Percentiles rank a stretch among this genome's conserved stretches.
Conservation (phyloP, 2,888 invertebrate species). For the Tuta absoluta region DNA sequence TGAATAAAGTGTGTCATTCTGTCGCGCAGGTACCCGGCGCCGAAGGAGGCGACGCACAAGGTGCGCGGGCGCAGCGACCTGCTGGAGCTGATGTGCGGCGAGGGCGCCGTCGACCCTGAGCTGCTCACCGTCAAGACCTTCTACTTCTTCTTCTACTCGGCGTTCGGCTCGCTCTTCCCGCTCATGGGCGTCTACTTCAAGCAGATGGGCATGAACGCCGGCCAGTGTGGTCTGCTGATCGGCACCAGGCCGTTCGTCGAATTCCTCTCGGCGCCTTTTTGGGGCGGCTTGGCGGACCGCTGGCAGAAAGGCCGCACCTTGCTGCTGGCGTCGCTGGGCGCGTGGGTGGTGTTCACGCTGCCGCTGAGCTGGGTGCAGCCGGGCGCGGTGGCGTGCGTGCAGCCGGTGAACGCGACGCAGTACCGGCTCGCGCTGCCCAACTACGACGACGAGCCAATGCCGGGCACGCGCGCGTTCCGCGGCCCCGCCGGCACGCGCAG, state of each 20-base stretch:
- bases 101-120: conserved; percentile 91
- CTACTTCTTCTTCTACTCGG: conserved; percentile 99
- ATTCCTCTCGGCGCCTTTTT: conserved; percentile 98
- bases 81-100: conserved; percentile 90
- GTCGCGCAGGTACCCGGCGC: conserved; percentile 86
- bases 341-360: conserved; percentile 98
- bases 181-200: conserved; percentile 99
- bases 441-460: conserved; percentile 58
- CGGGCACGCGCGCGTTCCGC: conserved; percentile 53
- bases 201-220: conserved; percentile 99
- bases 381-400: conserved; percentile 93
- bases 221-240: conserved; percentile 95
- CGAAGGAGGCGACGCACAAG: conserved; percentile 94
- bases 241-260: conserved; percentile 98
- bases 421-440: conserved; percentile 83
- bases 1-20: background rate
- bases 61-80: conserved; percentile 93
- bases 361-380: conserved; percentile 98
- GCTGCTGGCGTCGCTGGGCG: conserved; percentile 93
- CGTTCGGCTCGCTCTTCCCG: conserved; percentile 98
- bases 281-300: conserved; percentile 96
- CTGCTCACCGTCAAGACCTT: conserved; percentile 97
- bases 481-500: conserved; percentile 53
- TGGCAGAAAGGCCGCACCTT: conserved; percentile 93
- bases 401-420: conserved; percentile 76